These are phyloP conservation scores for Abscondita cerata DNA, from an alignment of 2,888 invertebrate genomes.

Conservation along the genomic window DNA sequence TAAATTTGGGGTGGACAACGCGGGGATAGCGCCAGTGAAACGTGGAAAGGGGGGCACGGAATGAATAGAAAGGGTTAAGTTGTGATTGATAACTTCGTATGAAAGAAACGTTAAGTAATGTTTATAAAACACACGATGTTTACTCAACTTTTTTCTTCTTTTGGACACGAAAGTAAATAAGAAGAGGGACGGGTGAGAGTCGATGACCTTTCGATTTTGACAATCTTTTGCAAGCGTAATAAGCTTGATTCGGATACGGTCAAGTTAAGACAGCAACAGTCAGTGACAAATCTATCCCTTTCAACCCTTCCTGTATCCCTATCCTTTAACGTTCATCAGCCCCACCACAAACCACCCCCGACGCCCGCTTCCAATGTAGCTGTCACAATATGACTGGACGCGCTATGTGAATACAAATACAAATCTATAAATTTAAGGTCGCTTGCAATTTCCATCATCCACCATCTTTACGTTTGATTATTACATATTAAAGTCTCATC, in stretches of 20 bases:
- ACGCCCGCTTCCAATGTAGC: conserved; percentile 40
- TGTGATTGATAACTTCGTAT: conserved; percentile 41
- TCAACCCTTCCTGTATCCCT: conserved; percentile 48
- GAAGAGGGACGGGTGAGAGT: conserved; percentile 13
- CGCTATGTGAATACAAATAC: conserved; percentile 47
- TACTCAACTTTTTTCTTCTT: no score
- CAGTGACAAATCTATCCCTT: conserved; percentile 55
- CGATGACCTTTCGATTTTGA: conserved; percentile 16
- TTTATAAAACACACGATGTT: conserved; percentile 23
- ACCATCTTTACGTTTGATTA: neutral
- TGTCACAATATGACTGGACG: conserved; percentile 48
- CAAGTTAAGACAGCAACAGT: conserved; percentile 52
- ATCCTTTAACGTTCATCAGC: conserved; percentile 28
- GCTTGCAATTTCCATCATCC: conserved; percentile 17
- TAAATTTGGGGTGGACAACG: conserved; percentile 34
- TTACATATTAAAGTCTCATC: conserved; percentile 29
- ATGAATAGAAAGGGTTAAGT: conserved; percentile 37
- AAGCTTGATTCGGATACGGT: conserved; percentile 44
- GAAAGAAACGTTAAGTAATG: conserved; percentile 17
- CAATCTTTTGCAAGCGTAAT: conserved; percentile 18
- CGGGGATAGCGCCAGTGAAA: conserved; percentile 26
- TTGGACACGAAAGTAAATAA: conserved; percentile 22
- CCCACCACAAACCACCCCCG: conserved; percentile 25
- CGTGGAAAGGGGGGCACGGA: conserved; percentile 31
- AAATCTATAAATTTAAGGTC: conserved; percentile 40